Conservation (phyloP, 2,113 vertebrate genomes). For the Malaclemys terrapin region DNA sequence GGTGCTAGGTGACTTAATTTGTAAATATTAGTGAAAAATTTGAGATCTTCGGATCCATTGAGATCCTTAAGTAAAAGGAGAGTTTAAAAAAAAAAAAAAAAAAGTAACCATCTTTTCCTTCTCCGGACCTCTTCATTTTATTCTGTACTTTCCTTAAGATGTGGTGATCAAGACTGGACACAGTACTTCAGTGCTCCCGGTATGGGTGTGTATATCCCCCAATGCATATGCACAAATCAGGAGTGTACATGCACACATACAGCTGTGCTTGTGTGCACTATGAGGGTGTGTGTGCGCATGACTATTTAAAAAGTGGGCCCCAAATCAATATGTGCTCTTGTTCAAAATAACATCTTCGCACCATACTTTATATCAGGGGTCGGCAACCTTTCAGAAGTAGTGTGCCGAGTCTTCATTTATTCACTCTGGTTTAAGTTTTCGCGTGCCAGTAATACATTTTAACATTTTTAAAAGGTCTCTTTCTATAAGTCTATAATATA, state of each 20-base stretch:
- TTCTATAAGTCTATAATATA: too few relatives aligned
- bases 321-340: background rate
- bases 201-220: background rate
- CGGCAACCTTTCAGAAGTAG: too few relatives aligned
- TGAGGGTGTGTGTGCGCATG: background rate
- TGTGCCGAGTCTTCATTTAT: too few relatives aligned
- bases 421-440: too few relatives aligned
- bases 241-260: background rate
- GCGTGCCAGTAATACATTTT: too few relatives aligned
- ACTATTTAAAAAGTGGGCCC: background rate
- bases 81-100: background rate
- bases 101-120: background rate
- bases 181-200: background rate
- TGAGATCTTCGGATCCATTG: background rate
- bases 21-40: background rate
- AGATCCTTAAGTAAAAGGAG: background rate
- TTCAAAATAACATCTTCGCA: accelerated
- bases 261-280: background rate
- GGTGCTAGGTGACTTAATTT: background rate
- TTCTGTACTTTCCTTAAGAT: background rate
- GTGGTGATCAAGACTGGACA: background rate
- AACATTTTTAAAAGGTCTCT: too few relatives aligned
- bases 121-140: background rate
- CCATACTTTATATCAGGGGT: background rate
- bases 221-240: accelerated